Conservation (phyloP, 30 jellyfish, hydroid and myxozoan species). For the Cassiopea xamachana region DNA sequence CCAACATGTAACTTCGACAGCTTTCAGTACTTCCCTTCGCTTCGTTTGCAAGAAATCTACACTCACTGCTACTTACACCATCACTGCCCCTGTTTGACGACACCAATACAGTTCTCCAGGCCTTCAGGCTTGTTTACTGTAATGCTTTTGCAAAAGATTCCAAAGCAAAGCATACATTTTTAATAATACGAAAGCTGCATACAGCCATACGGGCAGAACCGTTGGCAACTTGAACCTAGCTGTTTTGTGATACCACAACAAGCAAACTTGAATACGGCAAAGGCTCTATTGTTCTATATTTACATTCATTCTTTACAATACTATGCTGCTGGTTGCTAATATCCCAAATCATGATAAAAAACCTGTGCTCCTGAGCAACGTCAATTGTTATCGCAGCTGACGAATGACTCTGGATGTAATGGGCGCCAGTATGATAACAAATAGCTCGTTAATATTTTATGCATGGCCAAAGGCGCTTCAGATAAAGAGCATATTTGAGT, state of each 20-base stretch:
- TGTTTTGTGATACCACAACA: conserved; percentile 35
- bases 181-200: conserved; percentile 17
- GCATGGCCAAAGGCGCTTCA: too few relatives aligned
- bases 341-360: conserved; percentile 23
- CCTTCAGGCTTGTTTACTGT: not conserved
- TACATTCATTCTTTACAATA: conserved; percentile 19
- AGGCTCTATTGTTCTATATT: conserved; percentile 26
- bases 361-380: conserved; percentile 42
- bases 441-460: too few relatives aligned
- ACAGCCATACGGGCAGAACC: not conserved
- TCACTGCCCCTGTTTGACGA: not conserved
- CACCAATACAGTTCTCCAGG: not conserved
- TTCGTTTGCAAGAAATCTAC: not conserved
- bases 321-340: conserved; percentile 32
- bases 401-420: not conserved
- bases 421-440: not conserved
- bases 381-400: not conserved
- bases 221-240: conserved; percentile 35
- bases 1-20: not conserved
- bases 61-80: not conserved
- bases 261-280: conserved; percentile 52
- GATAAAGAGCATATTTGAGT: too few relatives aligned
- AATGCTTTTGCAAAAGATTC: not conserved
- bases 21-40: not conserved
- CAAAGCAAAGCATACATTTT: conserved; percentile 25